phyloP scores from a whole-genome alignment of 1,140 invertebrate genomes.

The Drosophila malerkotliana region DNA sequence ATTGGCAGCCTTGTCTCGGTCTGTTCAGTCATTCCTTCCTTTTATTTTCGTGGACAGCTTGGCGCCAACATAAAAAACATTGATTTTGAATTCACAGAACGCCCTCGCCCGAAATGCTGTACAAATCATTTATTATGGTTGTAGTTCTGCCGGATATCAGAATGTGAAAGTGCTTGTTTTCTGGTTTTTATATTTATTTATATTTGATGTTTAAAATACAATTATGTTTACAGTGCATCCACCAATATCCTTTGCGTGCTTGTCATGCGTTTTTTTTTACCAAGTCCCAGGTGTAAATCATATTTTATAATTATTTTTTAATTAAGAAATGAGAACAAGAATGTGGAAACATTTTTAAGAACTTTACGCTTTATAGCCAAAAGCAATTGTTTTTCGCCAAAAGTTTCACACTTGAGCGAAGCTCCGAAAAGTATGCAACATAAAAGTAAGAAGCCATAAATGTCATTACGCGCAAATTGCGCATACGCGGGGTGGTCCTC shows the following conservation, averaged over 20 bases:
- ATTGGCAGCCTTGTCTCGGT: conserved; percentile 33
- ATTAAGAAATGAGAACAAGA: neutral
- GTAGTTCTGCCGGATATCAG: neutral
- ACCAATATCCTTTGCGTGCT: neutral
- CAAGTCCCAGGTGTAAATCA: neutral
- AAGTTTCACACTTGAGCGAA: conserved; percentile 18
- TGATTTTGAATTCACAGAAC: conserved; percentile 63
- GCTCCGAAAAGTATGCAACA: conserved; percentile 27
- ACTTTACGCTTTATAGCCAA: neutral
- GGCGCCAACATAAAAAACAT: conserved; percentile 79
- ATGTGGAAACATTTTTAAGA: neutral
- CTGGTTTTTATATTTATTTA: neutral
- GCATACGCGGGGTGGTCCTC: conserved; percentile 38
- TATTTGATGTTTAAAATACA: neutral
- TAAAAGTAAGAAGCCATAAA: conserved; percentile 30
- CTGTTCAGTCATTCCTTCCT: conserved; percentile 48
- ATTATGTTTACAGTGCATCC: neutral
- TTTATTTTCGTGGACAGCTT: conserved; percentile 73
- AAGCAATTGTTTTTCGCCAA: neutral
- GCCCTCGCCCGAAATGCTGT: conserved; percentile 32
- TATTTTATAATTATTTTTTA: neutral
- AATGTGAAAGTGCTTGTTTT: neutral
- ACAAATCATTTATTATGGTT: conserved; percentile 28
- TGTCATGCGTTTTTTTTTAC: neutral
- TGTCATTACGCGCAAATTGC: conserved; percentile 35